Percentiles rank a stretch among this genome's conserved stretches.
These are phyloP conservation scores for Harpagoxenus sublaevis DNA, from an alignment of 2,888 invertebrate species.

Conservation along the genomic window DNA sequence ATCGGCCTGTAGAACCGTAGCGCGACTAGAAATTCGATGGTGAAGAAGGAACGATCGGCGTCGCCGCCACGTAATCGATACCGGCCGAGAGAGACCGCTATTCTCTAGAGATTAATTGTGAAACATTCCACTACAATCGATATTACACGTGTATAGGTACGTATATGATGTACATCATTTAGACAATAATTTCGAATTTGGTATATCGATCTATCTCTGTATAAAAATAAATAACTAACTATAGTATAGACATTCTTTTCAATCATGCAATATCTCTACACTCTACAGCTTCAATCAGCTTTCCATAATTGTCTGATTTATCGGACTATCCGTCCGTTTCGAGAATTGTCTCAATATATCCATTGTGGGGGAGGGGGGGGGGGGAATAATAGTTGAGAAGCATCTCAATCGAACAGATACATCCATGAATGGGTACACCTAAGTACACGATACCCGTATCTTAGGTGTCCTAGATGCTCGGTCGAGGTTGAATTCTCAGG, in stretches of 20 bases:
- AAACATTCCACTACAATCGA: background rate
- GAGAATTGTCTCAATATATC: background rate
- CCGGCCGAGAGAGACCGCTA: background rate
- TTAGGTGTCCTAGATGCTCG: background rate
- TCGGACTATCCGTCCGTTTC: background rate
- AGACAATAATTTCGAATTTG: background rate
- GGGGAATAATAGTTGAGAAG: background rate
- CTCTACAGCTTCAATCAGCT: background rate
- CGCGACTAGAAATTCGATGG: slow-evolving; percentile 20
- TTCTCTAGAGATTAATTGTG: slow-evolving; percentile 12
- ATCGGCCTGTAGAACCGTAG: slow-evolving; percentile 1
- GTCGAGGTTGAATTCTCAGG: slow-evolving; percentile 48
- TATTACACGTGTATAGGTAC: background rate
- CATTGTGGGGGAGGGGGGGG: background rate
- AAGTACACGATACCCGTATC: background rate
- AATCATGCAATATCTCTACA: background rate
- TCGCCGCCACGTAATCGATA: slow-evolving; percentile 31
- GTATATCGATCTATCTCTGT: background rate
- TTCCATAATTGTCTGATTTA: background rate
- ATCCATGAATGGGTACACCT: background rate
- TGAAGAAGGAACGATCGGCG: slow-evolving; percentile 25
- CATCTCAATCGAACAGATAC: background rate
- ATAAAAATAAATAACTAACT: background rate
- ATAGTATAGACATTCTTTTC: no score
- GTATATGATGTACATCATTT: no score